A percentile compares a stretch with the other conserved stretches of the same genome.
phyloP scores from a whole-genome alignment of 2,797 vertebrate species.

The Galaxias olidus region DNA sequence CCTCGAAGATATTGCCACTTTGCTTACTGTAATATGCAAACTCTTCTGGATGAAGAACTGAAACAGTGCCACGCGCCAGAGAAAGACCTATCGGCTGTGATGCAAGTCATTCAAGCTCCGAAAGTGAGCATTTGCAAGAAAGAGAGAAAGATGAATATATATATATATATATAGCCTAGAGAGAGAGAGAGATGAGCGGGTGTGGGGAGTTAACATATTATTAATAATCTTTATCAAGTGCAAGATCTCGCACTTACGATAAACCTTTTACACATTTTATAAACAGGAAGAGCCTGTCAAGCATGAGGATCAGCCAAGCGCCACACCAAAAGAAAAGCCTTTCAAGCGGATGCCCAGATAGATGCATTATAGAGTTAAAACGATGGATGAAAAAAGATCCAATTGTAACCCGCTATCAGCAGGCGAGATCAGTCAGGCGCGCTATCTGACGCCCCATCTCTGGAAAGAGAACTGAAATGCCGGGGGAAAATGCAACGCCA shows the following conservation, averaged over 20 bases:
- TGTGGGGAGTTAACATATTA: constrained; percentile 47
- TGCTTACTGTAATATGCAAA: constrained; percentile 58
- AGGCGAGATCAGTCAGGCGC: constrained; percentile 69
- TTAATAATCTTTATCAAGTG: constrained; percentile 58
- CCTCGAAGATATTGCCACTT: constrained; percentile 65
- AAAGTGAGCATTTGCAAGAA: constrained; percentile 11
- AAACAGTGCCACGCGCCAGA: constrained; percentile 61
- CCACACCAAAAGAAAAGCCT: constrained; percentile 49
- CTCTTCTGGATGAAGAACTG: constrained; percentile 61
- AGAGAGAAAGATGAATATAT: constrained; percentile 5
- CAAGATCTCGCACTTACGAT: constrained; percentile 62
- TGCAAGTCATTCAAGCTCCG: constrained; percentile 35
- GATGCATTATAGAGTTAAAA: constrained; percentile 73
- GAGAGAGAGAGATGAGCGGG: neutral
- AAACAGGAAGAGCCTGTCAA: constrained; percentile 70
- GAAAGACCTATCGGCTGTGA: constrained; percentile 58
- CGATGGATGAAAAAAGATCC: constrained; percentile 73
- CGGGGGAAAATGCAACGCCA: constrained; percentile 60
- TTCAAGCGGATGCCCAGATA: constrained; percentile 40
- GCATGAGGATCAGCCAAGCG: constrained; percentile 51
- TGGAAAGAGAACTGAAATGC: constrained; percentile 76
- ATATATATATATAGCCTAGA: too few relatives aligned
- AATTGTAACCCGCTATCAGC: constrained; percentile 75
- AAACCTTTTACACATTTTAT: constrained; percentile 61
- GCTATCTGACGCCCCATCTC: constrained; percentile 77